A percentile compares a stretch with the other conserved stretches of the same genome.
Evolutionary conservation across 2,888 invertebrate species (phyloP).

Genomic region (Limnephilus lunatus): DNA sequence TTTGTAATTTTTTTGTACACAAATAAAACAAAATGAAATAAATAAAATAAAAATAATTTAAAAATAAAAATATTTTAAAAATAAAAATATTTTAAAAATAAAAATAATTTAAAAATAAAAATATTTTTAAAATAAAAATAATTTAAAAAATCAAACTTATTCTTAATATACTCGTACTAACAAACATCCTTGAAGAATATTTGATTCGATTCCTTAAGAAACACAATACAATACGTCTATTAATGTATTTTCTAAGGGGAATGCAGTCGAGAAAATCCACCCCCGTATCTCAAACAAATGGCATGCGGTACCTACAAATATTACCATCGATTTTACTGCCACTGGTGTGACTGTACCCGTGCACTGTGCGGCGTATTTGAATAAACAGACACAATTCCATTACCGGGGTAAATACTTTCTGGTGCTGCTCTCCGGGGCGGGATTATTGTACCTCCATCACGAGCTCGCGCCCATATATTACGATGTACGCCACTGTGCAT

Average conservation of each 20-base stretch:
- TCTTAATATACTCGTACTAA: background rate
- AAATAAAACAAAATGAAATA: too few relatives aligned
- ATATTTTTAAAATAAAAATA: too few relatives aligned
- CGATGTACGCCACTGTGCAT: background rate
- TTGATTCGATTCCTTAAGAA: background rate
- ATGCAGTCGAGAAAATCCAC: background rate
- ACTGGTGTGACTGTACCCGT: background rate
- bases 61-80: too few relatives aligned
- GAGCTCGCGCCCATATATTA: background rate
- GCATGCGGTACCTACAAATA: background rate
- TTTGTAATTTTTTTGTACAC: too few relatives aligned
- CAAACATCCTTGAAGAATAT: background rate
- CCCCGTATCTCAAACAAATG: background rate
- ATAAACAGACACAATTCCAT: constrained; percentile 61
- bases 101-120: too few relatives aligned
- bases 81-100: too few relatives aligned
- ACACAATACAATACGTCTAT: background rate
- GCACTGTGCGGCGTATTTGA: constrained; percentile 50
- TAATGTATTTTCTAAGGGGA: background rate
- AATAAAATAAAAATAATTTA: too few relatives aligned
- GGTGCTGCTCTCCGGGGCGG: background rate
- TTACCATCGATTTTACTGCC: background rate
- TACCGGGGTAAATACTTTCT: constrained; percentile 56
- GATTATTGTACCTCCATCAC: background rate
- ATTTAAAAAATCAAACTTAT: background rate